Evolutionary conservation across 2,113 vertebrate species (phyloP).

Genomic region (Albula glossodonta): DNA sequence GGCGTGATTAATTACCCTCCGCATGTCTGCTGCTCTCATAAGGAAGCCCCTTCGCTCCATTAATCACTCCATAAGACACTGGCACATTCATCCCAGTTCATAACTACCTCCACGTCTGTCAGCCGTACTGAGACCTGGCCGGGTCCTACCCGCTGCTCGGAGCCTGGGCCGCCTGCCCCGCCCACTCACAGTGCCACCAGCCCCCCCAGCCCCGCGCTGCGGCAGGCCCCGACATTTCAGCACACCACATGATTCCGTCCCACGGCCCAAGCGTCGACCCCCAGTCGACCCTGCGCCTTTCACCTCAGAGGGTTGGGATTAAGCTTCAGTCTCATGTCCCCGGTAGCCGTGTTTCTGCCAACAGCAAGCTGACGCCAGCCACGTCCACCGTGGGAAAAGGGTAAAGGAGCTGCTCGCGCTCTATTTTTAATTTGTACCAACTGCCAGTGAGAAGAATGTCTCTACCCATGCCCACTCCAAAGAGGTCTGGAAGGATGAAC

Average conservation of each 20-base stretch:
- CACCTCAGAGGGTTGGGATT: neutral
- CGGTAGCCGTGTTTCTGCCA: neutral
- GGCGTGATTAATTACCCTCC: constrained; percentile 30
- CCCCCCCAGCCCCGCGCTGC: no score
- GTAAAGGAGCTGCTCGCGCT: neutral
- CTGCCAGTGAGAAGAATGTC: no score
- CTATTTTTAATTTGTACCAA: neutral
- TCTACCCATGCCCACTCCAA: no score
- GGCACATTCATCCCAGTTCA: constrained; percentile 27
- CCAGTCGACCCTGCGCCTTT: neutral
- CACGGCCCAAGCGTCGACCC: no score
- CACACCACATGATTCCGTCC: neutral
- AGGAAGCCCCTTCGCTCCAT: constrained; percentile 25
- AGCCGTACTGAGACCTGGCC: neutral
- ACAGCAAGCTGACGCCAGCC: neutral
- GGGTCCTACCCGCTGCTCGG: neutral
- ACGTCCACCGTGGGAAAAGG: neutral
- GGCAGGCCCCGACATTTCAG: neutral
- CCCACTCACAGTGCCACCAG: neutral
- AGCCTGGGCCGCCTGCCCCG: neutral
- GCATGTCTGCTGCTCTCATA: constrained; percentile 15
- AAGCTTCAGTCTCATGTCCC: neutral
- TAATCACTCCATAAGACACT: constrained; percentile 28
- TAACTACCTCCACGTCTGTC: constrained; percentile 11
- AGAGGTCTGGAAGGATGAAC: neutral